Evolutionary conservation across 2,888 invertebrate genomes (phyloP).

Genomic region (Erebia epiphron): DNA sequence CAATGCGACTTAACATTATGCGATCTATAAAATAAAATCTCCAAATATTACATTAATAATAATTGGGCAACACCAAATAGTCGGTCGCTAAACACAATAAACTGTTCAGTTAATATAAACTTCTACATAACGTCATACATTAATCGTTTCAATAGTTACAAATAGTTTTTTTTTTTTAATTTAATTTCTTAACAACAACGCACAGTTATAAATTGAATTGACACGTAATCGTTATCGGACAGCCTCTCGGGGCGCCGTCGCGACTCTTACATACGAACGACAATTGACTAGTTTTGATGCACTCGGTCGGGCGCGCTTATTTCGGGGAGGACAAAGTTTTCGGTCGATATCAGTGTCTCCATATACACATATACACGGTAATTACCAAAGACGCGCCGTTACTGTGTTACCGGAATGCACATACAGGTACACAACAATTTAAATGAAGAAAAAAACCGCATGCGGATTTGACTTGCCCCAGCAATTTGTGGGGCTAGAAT

Average conservation of each 20-base stretch:
- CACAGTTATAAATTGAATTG: slow-evolving; percentile 80
- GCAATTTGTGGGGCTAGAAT: slow-evolving; percentile 21
- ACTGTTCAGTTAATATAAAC: slow-evolving; percentile 67
- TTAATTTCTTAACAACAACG: slow-evolving; percentile 72
- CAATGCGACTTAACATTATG: slow-evolving; percentile 14
- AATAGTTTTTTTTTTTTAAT: slow-evolving; percentile 59
- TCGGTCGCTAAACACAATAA: slow-evolving; percentile 58
- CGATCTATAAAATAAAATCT: slow-evolving; percentile 26
- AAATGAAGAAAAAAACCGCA: no score
- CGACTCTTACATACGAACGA: slow-evolving; percentile 70
- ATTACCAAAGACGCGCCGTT: no score
- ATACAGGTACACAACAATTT: no score
- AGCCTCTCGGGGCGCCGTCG: slow-evolving; percentile 37
- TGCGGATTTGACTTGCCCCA: no score
- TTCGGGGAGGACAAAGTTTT: no score
- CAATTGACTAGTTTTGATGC: slow-evolving; percentile 80
- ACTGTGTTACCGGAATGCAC: no score
- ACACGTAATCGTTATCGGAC: slow-evolving; percentile 69
- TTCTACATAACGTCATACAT: slow-evolving; percentile 76
- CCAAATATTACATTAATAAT: slow-evolving; percentile 36
- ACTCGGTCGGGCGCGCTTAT: slow-evolving; percentile 55
- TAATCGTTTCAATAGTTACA: slow-evolving; percentile 65
- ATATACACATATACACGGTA: no score
- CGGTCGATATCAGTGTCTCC: no score
- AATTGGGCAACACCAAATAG: slow-evolving; percentile 42